Conservation (phyloP, 2,888 invertebrate species). For the Tipula confusa region DNA sequence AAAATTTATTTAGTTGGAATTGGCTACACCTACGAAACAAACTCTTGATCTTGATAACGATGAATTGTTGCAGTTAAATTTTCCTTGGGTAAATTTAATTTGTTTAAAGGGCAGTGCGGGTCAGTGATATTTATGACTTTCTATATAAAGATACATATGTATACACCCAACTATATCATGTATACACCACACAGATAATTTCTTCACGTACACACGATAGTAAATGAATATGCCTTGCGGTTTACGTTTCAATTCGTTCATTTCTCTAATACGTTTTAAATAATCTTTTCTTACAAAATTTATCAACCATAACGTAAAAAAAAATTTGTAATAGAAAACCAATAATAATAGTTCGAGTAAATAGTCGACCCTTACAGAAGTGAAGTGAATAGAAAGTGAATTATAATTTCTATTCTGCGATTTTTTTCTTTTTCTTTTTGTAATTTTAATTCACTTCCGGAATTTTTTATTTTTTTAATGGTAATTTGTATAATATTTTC, state of each 20-base stretch:
- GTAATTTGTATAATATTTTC: background rate
- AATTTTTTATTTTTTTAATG: background rate
- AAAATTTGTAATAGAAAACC: background rate
- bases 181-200: background rate
- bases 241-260: background rate
- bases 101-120: background rate
- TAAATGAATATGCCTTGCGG: conserved; percentile 7
- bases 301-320: background rate
- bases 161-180: background rate
- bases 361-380: background rate
- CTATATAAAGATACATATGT: background rate
- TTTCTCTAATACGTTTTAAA: background rate
- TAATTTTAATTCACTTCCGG: conserved; percentile 1
- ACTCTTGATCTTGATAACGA: background rate
- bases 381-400: conserved; percentile 15
- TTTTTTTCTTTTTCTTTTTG: background rate
- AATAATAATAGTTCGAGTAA: background rate
- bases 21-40: background rate
- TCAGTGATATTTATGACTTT: background rate
- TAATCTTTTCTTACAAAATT: background rate
- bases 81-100: background rate
- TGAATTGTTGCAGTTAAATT: background rate
- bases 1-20: background rate
- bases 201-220: background rate
- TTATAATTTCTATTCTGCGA: background rate